These are phyloP conservation scores for Chironomus riparius DNA, from an alignment of 2,888 invertebrate species.

Conservation along the genomic window DNA sequence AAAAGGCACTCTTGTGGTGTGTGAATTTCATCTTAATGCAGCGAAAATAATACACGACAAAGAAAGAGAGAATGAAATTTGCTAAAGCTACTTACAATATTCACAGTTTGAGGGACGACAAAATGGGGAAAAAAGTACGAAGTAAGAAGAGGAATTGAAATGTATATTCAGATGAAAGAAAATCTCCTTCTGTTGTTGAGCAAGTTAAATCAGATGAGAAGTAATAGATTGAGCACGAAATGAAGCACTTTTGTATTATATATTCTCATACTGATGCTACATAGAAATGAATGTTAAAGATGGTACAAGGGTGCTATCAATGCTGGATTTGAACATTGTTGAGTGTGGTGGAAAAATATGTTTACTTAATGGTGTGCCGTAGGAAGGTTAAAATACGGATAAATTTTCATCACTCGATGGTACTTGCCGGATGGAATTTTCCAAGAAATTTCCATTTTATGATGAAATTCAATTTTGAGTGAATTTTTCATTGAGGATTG, in stretches of 20 bases:
- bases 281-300: too few relatives aligned
- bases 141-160: not conserved
- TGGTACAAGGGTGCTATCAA: too few relatives aligned
- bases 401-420: too few relatives aligned
- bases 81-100: conserved; percentile 4
- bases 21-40: too few relatives aligned
- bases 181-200: not conserved
- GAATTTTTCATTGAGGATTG: too few relatives aligned
- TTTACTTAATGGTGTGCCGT: too few relatives aligned
- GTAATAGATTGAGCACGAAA: not conserved
- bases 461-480: too few relatives aligned
- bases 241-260: not conserved
- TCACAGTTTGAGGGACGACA: not conserved
- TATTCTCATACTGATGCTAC: not conserved
- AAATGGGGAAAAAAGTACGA: not conserved
- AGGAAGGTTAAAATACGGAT: too few relatives aligned
- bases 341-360: too few relatives aligned
- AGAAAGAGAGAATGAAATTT: not conserved
- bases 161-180: not conserved
- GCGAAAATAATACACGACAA: not conserved
- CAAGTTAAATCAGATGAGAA: not conserved
- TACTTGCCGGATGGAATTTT: too few relatives aligned
- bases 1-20: not conserved
- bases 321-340: too few relatives aligned
- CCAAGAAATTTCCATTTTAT: too few relatives aligned